Evolutionary conservation across 1,140 invertebrate species (phyloP).

Genomic region (Euwallacea fornicatus): DNA sequence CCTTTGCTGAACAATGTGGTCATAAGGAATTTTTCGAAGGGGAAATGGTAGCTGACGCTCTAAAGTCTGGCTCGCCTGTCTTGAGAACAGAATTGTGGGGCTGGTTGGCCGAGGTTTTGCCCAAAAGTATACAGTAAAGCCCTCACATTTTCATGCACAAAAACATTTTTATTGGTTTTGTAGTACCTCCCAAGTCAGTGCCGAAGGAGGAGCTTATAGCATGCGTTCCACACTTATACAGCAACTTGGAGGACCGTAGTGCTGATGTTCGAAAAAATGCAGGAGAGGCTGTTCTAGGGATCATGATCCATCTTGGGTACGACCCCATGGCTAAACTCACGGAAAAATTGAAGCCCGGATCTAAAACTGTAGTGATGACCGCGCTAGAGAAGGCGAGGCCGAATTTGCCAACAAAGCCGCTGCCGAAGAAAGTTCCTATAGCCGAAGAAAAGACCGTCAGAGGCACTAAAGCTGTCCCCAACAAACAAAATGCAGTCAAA

Average conservation of each 20-base stretch:
- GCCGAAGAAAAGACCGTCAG: slow-evolving; percentile 56
- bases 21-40: slow-evolving; percentile 83
- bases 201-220: slow-evolving; percentile 78
- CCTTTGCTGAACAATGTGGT: slow-evolving; percentile 79
- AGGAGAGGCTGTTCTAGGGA: slow-evolving; percentile 83
- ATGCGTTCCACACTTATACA: slow-evolving; percentile 79
- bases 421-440: slow-evolving; percentile 59
- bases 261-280: slow-evolving; percentile 89
- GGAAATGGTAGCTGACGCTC: slow-evolving; percentile 85
- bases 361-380: slow-evolving; percentile 76
- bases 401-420: slow-evolving; percentile 80
- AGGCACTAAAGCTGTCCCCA: slow-evolving; percentile 47
- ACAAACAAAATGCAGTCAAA: slow-evolving; percentile 48
- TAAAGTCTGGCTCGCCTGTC: slow-evolving; percentile 81
- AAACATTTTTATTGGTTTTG: slow-evolving; percentile 36
- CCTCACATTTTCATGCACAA: neutral
- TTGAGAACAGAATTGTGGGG: slow-evolving; percentile 78
- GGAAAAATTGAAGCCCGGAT: slow-evolving; percentile 85
- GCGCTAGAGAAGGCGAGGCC: slow-evolving; percentile 84
- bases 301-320: slow-evolving; percentile 92
- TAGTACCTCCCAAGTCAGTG: slow-evolving; percentile 69
- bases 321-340: slow-evolving; percentile 77
- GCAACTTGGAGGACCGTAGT: slow-evolving; percentile 87
- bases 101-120: slow-evolving; percentile 83
- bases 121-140: slow-evolving; percentile 58